These are phyloP conservation scores for Camelus bactrianus DNA, from an alignment of 2,113 vertebrate genomes.

Conservation along the genomic window DNA sequence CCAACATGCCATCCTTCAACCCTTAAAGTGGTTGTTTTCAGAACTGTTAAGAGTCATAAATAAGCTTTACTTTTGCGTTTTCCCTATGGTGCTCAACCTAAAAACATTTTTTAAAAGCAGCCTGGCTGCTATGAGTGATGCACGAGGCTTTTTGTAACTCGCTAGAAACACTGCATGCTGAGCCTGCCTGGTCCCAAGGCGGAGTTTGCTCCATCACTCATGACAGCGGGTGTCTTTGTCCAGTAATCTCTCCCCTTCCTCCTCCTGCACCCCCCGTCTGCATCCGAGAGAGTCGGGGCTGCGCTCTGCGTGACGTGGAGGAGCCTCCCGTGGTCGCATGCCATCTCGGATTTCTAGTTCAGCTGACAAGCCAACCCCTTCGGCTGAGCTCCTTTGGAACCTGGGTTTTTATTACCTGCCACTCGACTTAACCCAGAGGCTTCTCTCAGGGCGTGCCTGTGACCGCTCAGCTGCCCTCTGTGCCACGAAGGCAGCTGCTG, in stretches of 20 bases:
- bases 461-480: not conserved
- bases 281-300: not conserved
- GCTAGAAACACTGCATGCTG: not conserved
- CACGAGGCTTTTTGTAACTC: not conserved
- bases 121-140: not conserved
- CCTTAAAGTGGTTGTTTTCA: not conserved
- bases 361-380: not conserved
- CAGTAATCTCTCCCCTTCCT: not conserved
- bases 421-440: not conserved
- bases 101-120: not conserved
- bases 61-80: not conserved
- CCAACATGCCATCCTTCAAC: no score
- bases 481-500: not conserved
- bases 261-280: not conserved
- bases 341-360: not conserved
- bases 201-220: not conserved
- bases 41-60: not conserved
- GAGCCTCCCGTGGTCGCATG: not conserved
- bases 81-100: not conserved
- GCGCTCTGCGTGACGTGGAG: not conserved
- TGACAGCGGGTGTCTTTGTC: not conserved
- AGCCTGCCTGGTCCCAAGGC: not conserved
- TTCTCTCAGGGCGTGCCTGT: not conserved
- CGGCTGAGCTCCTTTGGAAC: not conserved
- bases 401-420: conserved; percentile 7